Percentiles rank a stretch among this genome's conserved stretches.
These are phyloP conservation scores for Serripes groenlandicus DNA, from an alignment of 2,888 invertebrate species.

Conservation along the genomic window DNA sequence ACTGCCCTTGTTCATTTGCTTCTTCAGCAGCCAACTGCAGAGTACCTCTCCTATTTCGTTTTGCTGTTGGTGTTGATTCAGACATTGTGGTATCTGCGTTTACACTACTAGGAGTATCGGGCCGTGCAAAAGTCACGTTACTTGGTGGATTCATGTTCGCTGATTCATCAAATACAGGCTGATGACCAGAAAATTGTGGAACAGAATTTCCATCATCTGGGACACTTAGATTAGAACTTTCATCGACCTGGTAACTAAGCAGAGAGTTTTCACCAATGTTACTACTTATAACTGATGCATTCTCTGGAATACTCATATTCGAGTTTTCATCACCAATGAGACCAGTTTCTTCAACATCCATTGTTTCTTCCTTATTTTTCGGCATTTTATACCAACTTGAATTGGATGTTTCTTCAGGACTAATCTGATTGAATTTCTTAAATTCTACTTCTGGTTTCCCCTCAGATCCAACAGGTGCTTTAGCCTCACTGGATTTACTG, in stretches of 20 bases:
- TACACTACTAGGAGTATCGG: conserved; percentile 63
- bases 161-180: conserved; percentile 62
- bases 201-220: conserved; percentile 43
- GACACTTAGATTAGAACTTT: conserved; percentile 59
- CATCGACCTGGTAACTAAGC: conserved; percentile 60
- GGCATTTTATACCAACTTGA: conserved; percentile 65
- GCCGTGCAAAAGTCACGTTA: conserved; percentile 49
- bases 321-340: conserved; percentile 55
- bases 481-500: not conserved
- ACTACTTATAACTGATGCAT: conserved; percentile 59
- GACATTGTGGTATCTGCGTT: conserved; percentile 55
- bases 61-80: conserved; percentile 68
- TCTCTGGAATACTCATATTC: conserved; percentile 56
- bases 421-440: not conserved
- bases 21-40: conserved; percentile 65
- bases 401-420: conserved; percentile 59
- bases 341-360: conserved; percentile 33
- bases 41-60: conserved; percentile 67
- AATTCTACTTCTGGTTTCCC: not conserved
- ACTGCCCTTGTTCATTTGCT: conserved; percentile 65
- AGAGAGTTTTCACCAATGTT: conserved; percentile 57
- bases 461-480: not conserved
- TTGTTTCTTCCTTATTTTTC: conserved; percentile 36
- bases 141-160: conserved; percentile 66
- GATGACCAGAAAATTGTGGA: conserved; percentile 50